Percentiles rank a stretch among this genome's conserved stretches.
These are phyloP conservation scores for Hypselothyrea guttata DNA, from an alignment of 2,888 invertebrate genomes.

Conservation along the genomic window DNA sequence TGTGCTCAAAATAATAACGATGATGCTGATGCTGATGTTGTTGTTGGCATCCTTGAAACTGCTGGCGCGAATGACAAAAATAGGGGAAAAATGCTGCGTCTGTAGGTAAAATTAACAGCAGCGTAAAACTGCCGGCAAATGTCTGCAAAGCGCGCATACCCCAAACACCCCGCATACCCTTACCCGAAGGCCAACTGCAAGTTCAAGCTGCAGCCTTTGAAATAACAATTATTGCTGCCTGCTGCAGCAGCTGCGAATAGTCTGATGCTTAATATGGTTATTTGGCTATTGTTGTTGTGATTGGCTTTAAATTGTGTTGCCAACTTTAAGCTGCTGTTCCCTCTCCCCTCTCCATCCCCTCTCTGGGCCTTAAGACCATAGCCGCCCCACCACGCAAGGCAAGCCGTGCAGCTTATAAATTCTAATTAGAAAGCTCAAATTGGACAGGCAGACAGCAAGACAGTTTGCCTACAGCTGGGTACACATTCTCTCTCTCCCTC, in stretches of 20 bases:
- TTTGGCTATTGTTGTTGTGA: not conserved
- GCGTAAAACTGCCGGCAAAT: conserved; percentile 57
- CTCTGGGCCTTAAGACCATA: no score
- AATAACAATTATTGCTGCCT: conserved; percentile 72
- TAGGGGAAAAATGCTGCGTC: conserved; percentile 51
- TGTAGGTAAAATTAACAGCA: conserved; percentile 74
- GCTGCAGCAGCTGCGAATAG: conserved; percentile 21
- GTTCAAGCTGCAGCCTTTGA: conserved; percentile 48
- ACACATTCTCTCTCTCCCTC: conserved; percentile 4
- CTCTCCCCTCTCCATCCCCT: no score
- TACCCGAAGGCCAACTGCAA: not conserved
- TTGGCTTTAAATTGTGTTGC: conserved; percentile 39
- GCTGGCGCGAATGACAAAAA: conserved; percentile 28
- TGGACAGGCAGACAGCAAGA: conserved; percentile 39
- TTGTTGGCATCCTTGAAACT: conserved; percentile 59
- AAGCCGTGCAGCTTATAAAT: conserved; percentile 59
- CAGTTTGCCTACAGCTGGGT: no score
- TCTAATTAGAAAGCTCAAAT: conserved; percentile 66
- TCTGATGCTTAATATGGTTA: not conserved
- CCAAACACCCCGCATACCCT: not conserved
- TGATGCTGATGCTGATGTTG: conserved; percentile 22
- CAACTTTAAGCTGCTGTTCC: conserved; percentile 38
- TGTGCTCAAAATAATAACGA: conserved; percentile 14
- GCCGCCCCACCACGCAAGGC: not conserved
- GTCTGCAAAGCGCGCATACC: not conserved